Evolutionary conservation across 2,888 invertebrate species (phyloP), one percentile per base, ranked within the genome.

Genomic region (Sinotaia quadrata): DNA sequence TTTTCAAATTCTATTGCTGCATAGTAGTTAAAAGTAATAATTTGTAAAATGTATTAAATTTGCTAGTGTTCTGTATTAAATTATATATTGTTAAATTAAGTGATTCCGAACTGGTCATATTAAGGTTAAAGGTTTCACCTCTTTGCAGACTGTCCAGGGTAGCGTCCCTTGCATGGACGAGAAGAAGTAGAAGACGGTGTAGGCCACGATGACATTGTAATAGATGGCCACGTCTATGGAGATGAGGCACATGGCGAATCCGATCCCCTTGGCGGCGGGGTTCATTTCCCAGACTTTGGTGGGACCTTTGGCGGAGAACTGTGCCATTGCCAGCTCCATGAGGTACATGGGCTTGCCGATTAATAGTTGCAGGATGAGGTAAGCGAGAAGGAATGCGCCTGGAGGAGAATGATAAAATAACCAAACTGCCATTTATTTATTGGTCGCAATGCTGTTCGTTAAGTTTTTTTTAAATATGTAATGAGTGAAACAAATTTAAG

Each of bases 141-240:
- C 94, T 0, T 95, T 95, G 87, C 96, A 96, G 34, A 90, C 90
- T 0, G 94, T 91, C 95, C 96, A 97, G 3, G 96, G 95, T 57
- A 97, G 89, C 29, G 93, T 93, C 73, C 91, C 91, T 94, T 93
- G 92, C 89, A 96, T 94, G 84, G 96, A 96, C 83, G 95, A 95
- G 88, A 96, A 95, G 78, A 96, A 91, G 86, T 96, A 97, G 89
- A 92, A 96, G 91, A 96, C 94, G 84, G 96, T 96, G 96, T 97
- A 97, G 60, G 97, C 96, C 87, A 97, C 96, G 88, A 97, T 97
- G 80, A 97, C 96, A 86, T 97, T 97, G 91, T 97, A 97, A 90
- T 97, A 97, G 65, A 97, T 90, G 3, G 95, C 95, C 68, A 97
- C 96, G 88, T 96, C 94, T 78, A 97, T 92, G 1, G 96, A 95